phyloP scores from a whole-genome alignment of 1,140 invertebrate species.

The Drosophila chauvacae region DNA sequence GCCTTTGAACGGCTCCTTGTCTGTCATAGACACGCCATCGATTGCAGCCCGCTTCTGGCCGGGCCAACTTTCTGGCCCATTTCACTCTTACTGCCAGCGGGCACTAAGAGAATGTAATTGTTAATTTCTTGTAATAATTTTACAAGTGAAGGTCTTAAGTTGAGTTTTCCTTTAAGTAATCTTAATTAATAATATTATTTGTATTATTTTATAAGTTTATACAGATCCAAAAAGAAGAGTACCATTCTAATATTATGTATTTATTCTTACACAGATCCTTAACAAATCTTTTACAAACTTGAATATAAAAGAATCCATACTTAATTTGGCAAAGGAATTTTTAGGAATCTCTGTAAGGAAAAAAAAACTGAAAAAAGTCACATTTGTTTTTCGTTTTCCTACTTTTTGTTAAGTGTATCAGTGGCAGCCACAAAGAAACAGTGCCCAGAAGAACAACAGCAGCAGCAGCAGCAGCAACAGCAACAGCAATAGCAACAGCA shows the following conservation, averaged over 20 bases:
- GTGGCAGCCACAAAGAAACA: slow-evolving; percentile 52
- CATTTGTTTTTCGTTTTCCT: not conserved
- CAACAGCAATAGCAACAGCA: slow-evolving; percentile 3
- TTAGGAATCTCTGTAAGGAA: not conserved
- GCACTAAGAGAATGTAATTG: slow-evolving; percentile 18
- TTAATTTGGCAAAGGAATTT: too few relatives aligned
- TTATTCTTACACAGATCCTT: too few relatives aligned
- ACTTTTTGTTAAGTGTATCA: slow-evolving; percentile 6
- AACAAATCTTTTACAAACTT: too few relatives aligned
- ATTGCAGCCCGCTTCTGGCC: slow-evolving; percentile 53
- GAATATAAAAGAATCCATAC: too few relatives aligned
- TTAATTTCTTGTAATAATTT: too few relatives aligned
- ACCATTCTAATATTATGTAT: too few relatives aligned
- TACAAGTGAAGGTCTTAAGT: not conserved
- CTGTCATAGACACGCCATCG: slow-evolving; percentile 71
- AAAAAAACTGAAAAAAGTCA: not conserved
- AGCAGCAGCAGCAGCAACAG: slow-evolving; percentile 1
- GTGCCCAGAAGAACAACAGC: slow-evolving; percentile 28
- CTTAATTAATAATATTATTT: too few relatives aligned
- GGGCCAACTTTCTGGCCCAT: slow-evolving; percentile 69
- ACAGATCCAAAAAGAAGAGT: too few relatives aligned
- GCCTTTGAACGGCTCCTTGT: slow-evolving; percentile 72
- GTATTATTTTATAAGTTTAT: too few relatives aligned
- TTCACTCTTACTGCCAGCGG: slow-evolving; percentile 20
- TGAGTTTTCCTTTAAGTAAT: too few relatives aligned